A percentile compares a stretch with the other conserved stretches of the same genome.
These are phyloP conservation scores for Idaea dimidiata DNA, from an alignment of 2,888 invertebrate species.

Conservation along the genomic window DNA sequence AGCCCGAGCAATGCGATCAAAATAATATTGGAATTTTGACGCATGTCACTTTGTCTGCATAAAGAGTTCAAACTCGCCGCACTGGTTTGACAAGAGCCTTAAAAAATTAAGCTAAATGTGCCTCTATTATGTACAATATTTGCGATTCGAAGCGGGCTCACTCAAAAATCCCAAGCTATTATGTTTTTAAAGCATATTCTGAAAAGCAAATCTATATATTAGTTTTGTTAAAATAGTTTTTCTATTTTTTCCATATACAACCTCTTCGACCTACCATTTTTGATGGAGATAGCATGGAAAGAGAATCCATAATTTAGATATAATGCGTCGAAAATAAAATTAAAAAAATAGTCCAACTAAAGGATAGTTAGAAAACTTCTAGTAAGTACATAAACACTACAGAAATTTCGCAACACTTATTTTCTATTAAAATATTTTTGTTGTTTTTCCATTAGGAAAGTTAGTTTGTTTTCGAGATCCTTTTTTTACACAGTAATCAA, in stretches of 20 bases:
- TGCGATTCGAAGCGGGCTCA: slow-evolving; percentile 21
- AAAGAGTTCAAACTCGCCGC: neutral
- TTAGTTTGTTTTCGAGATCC: too few species aligned
- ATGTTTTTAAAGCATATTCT: slow-evolving; percentile 16
- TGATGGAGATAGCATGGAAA: slow-evolving; percentile 80
- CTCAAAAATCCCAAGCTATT: slow-evolving; percentile 32
- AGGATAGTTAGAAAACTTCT: slow-evolving; percentile 30
- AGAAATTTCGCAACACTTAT: neutral
- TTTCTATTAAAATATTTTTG: neutral
- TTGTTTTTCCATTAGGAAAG: too few species aligned
- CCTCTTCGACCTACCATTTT: slow-evolving; percentile 80
- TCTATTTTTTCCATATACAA: slow-evolving; percentile 74
- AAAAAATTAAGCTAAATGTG: slow-evolving; percentile 22
- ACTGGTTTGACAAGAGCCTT: neutral
- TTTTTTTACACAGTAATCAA: neutral
- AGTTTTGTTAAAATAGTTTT: slow-evolving; percentile 33
- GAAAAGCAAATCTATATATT: slow-evolving; percentile 31
- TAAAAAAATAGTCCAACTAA: slow-evolving; percentile 38
- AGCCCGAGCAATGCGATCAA: too few species aligned
- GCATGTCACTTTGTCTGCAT: neutral
- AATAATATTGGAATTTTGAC: neutral
- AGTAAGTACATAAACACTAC: neutral
- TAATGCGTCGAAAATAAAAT: slow-evolving; percentile 36
- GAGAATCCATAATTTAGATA: slow-evolving; percentile 73
- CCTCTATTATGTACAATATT: slow-evolving; percentile 13